Evolutionary conservation across 2,113 vertebrate species (phyloP).

Genomic region (Rhinoptilus africanus): DNA sequence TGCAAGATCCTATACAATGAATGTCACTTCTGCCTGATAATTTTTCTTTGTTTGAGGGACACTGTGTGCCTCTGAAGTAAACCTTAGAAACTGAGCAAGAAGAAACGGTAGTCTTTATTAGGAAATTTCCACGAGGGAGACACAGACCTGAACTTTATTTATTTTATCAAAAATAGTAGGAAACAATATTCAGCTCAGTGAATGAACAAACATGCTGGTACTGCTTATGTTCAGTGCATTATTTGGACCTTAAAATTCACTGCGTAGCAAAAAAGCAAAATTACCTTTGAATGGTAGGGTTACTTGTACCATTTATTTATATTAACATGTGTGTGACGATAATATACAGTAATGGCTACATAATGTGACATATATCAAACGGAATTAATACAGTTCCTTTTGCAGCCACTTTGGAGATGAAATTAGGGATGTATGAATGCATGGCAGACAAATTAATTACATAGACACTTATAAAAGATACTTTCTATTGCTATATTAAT

Average conservation of each 20-base stretch:
- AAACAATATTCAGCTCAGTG: not conserved
- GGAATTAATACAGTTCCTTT: not conserved
- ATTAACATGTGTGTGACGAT: not conserved
- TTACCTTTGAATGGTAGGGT: not conserved
- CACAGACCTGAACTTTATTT: not conserved
- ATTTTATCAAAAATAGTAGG: not conserved
- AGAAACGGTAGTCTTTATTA: not conserved
- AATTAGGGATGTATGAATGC: not conserved
- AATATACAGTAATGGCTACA: not conserved
- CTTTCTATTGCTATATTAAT: not conserved
- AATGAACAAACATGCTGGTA: not conserved
- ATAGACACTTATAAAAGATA: not conserved
- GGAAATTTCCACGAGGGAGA: not conserved
- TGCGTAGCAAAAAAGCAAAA: not conserved
- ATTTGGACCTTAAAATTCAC: not conserved
- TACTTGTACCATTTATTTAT: not conserved
- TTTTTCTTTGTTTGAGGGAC: not conserved
- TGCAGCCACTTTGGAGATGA: not conserved
- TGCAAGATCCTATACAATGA: not conserved
- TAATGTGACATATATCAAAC: not conserved
- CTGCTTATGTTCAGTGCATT: not conserved
- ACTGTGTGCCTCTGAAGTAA: not conserved
- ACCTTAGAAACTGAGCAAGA: not conserved
- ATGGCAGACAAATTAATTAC: not conserved
- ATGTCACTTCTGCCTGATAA: not conserved